Percentiles rank a stretch among this genome's conserved stretches.
Conservation (phyloP, 2,888 invertebrate species). For the Rotaria socialis region DNA sequence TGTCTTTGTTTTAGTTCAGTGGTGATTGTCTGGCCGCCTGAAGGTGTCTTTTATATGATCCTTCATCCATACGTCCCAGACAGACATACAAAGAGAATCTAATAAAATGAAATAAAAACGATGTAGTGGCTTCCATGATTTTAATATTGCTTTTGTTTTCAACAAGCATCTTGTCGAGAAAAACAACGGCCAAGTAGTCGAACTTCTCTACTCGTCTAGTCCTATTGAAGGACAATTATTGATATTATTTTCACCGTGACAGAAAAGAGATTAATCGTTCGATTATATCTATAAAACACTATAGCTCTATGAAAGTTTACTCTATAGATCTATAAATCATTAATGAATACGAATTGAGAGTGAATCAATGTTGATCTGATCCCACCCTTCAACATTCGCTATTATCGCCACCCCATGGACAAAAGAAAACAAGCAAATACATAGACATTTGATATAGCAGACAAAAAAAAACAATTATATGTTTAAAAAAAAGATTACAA, state of each 20-base stretch:
- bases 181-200: neutral
- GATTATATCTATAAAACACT: neutral
- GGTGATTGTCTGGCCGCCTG: neutral
- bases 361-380: conserved; percentile 14
- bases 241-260: neutral
- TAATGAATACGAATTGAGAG: neutral
- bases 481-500: neutral
- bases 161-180: neutral
- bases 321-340: neutral
- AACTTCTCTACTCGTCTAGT: neutral
- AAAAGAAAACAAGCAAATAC: neutral
- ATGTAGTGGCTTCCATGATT: neutral
- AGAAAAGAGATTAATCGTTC: neutral
- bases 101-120: neutral
- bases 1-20: conserved; percentile 23
- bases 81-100: neutral
- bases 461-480: neutral
- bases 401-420: neutral
- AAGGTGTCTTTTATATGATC: conserved; percentile 17
- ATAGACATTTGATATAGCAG: neutral
- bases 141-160: neutral
- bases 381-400: neutral
- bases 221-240: neutral
- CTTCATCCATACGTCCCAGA: neutral
- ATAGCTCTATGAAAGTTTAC: neutral